A percentile compares a stretch with the other conserved stretches of the same genome.
phyloP scores from a whole-genome alignment of 2,888 invertebrate species.

The Torymus aiolomorphi region DNA sequence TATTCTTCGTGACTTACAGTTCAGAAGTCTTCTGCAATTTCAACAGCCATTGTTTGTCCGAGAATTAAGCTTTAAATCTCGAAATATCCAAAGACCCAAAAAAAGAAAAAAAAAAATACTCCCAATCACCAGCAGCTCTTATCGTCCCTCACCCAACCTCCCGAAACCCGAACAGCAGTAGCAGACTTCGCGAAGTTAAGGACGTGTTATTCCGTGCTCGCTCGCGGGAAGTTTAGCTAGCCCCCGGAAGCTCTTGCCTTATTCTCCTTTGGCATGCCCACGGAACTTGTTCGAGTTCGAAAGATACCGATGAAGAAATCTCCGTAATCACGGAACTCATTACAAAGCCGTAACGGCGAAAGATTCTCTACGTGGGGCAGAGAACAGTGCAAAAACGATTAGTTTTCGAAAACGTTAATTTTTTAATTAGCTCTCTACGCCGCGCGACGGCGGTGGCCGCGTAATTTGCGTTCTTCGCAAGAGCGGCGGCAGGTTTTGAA shows the following conservation, averaged over 20 bases:
- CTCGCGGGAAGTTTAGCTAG: slow-evolving; percentile 39
- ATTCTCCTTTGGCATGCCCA: neutral
- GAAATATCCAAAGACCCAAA: neutral
- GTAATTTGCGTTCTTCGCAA: neutral
- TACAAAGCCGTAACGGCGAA: slow-evolving; percentile 23
- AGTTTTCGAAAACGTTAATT: too few species aligned
- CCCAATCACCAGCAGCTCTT: slow-evolving; percentile 21
- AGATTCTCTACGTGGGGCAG: too few species aligned
- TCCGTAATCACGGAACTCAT: slow-evolving; percentile 54
- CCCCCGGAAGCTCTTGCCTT: slow-evolving; percentile 36
- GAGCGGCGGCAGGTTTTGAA: slow-evolving; percentile 12
- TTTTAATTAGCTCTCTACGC: too few species aligned
- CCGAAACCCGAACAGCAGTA: neutral
- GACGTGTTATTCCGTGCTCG: slow-evolving; percentile 12
- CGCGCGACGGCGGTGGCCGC: too few species aligned
- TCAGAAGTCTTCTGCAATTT: too few species aligned
- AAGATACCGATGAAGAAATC: slow-evolving; percentile 53
- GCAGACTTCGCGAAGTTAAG: slow-evolving; percentile 34
- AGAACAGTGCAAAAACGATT: too few species aligned
- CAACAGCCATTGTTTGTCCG: too few species aligned
- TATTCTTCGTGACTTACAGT: too few species aligned
- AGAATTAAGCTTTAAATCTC: too few species aligned
- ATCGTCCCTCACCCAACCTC: too few species aligned
- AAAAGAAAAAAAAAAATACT: slow-evolving; percentile 1
- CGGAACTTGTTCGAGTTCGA: slow-evolving; percentile 38